Percentiles rank a stretch among this genome's conserved stretches.
Evolutionary conservation across 2,888 invertebrate genomes (phyloP).

Genomic region (Lepetodrilus schrolli): DNA sequence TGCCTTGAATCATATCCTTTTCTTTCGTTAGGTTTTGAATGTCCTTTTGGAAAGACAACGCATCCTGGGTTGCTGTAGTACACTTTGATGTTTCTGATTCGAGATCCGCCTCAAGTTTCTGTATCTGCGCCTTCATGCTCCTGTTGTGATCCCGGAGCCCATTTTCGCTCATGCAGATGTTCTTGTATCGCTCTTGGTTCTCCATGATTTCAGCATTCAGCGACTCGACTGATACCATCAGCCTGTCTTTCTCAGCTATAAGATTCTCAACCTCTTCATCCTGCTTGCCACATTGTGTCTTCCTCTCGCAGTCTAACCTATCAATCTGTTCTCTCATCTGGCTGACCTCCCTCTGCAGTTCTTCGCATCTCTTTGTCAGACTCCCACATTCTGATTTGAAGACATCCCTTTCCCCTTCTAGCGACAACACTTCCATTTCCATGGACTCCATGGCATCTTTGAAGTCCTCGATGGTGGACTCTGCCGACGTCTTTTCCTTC

Average conservation of each 20-base stretch:
- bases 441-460: slow-evolving; percentile 60
- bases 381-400: slow-evolving; percentile 38
- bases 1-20: slow-evolving; percentile 42
- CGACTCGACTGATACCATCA: slow-evolving; percentile 35
- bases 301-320: slow-evolving; percentile 27
- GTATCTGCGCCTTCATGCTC: slow-evolving; percentile 37
- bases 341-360: slow-evolving; percentile 16
- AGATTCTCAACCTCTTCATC: slow-evolving; percentile 30
- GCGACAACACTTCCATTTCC: slow-evolving; percentile 54
- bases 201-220: slow-evolving; percentile 43
- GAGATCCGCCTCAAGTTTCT: slow-evolving; percentile 33
- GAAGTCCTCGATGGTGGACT: slow-evolving; percentile 49
- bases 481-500: slow-evolving; percentile 14
- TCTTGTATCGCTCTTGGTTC: slow-evolving; percentile 37
- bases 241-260: slow-evolving; percentile 31
- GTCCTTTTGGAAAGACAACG: slow-evolving; percentile 36
- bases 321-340: slow-evolving; percentile 25
- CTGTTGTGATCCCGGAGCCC: slow-evolving; percentile 38
- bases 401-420: slow-evolving; percentile 47
- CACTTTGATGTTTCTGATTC: slow-evolving; percentile 1
- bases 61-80: slow-evolving; percentile 16
- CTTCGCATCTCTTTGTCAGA: slow-evolving; percentile 33
- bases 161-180: slow-evolving; percentile 32
- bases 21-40: slow-evolving; percentile 33
- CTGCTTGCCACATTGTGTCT: neutral